Conservation (phyloP, 2,113 vertebrate genomes). For the Chitala chitala region DNA sequence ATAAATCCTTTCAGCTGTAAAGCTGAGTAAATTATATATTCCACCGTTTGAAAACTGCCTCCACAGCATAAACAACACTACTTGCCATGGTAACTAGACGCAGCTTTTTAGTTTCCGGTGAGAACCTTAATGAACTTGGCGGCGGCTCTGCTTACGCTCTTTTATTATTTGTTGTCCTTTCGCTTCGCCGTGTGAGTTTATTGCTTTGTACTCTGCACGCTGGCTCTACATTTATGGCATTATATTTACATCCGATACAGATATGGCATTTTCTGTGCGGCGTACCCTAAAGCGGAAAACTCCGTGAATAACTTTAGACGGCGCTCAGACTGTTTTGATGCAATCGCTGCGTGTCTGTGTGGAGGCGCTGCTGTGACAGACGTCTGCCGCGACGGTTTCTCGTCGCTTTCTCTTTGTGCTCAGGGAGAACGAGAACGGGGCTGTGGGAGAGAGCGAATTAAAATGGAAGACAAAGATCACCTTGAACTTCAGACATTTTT, state of each 20-base stretch:
- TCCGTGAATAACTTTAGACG: background rate
- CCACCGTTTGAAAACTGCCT: constrained; percentile 19
- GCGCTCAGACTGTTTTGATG: background rate
- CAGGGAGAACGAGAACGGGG: background rate
- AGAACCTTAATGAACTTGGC: background rate
- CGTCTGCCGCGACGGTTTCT: background rate
- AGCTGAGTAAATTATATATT: constrained; percentile 23
- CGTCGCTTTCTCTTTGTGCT: background rate
- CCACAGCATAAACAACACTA: constrained; percentile 21
- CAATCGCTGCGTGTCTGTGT: background rate
- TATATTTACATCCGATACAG: too few species aligned
- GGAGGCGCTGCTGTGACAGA: background rate
- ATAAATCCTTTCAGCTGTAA: constrained; percentile 21
- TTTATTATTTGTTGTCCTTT: background rate
- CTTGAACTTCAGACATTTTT: constrained; percentile 50
- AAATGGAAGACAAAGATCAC: constrained; percentile 41
- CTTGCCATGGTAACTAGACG: background rate
- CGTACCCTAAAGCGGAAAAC: background rate
- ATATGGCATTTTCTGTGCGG: background rate
- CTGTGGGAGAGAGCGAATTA: background rate
- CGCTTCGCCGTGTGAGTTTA: background rate
- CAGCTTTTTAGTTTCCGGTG: background rate
- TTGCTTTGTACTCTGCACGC: background rate
- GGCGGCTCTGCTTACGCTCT: too few species aligned
- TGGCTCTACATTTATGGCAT: background rate